These are phyloP conservation scores for Lordiphosa andalusiaca DNA, from an alignment of 2,888 invertebrate genomes.

Conservation along the genomic window DNA sequence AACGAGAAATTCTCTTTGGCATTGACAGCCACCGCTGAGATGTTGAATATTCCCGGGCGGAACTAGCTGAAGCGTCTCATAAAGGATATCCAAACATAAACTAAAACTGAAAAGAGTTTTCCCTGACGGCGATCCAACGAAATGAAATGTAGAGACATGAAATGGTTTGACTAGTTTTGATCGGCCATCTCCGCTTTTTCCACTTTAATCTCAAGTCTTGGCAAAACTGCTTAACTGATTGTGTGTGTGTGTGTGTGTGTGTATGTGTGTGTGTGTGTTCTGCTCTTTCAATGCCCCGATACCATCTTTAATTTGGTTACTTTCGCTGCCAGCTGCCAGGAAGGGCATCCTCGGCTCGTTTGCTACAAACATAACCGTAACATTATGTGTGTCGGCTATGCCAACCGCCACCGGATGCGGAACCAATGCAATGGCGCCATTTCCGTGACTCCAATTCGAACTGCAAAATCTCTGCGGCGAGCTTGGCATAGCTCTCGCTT, in stretches of 20 bases:
- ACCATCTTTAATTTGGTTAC: background rate
- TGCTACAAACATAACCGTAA: background rate
- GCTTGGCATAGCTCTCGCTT: background rate
- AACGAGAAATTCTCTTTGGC: conserved; percentile 13
- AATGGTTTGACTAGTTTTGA: no score
- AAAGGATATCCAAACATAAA: no score
- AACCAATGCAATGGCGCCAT: conserved; percentile 47
- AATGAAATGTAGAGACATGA: no score
- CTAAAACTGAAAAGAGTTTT: no score
- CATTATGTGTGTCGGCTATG: conserved; percentile 10
- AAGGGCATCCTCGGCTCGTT: background rate
- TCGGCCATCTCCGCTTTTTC: no score
- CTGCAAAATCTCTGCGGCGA: conserved; percentile 44
- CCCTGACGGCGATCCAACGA: no score
- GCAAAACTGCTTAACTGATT: no score
- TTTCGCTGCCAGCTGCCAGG: background rate
- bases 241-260: no score
- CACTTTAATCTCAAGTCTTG: no score
- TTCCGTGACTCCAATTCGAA: conserved; percentile 25
- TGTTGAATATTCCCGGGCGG: conserved; percentile 5
- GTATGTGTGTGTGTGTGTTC: no score
- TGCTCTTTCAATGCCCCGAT: no score
- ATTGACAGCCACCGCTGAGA: conserved; percentile 11
- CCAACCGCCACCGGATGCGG: conserved; percentile 36
- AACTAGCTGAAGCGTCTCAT: no score